These are phyloP conservation scores for Rhadinocentrus ornatus DNA, from an alignment of 2,797 vertebrate genomes.

Conservation along the genomic window DNA sequence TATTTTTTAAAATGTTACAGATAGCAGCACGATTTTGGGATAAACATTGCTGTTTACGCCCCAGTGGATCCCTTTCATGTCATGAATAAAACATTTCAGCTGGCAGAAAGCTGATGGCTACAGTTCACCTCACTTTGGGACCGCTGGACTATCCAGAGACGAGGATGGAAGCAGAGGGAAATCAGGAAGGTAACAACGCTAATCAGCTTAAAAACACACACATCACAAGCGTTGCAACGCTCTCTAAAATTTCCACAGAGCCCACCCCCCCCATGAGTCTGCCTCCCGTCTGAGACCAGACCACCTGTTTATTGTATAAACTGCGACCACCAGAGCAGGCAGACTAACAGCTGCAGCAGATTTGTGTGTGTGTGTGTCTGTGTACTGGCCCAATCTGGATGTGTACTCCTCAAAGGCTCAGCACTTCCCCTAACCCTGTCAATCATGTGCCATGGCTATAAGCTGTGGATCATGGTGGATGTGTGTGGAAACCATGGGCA, in stretches of 20 bases:
- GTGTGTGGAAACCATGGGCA: too few relatives aligned
- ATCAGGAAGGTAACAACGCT: background rate
- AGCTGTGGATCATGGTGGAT: conserved; percentile 1
- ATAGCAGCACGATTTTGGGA: too few relatives aligned
- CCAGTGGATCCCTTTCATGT: too few relatives aligned
- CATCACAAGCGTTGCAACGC: conserved; percentile 35
- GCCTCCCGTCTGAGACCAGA: conserved; percentile 22
- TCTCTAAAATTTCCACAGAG: conserved; percentile 6
- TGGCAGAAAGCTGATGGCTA: conserved; percentile 1
- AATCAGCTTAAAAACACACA: background rate
- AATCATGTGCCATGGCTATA: conserved; percentile 22
- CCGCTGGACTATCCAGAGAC: background rate
- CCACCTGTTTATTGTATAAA: conserved; percentile 79
- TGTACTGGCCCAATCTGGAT: conserved; percentile 37
- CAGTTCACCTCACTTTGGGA: background rate
- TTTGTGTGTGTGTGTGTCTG: conserved; percentile 20
- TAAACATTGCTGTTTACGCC: too few relatives aligned
- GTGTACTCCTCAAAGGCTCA: conserved; percentile 69
- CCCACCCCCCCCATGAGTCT: background rate
- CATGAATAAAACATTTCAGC: conserved; percentile 46
- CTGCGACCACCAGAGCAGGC: conserved; percentile 36
- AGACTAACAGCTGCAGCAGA: conserved; percentile 69
- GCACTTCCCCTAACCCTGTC: background rate
- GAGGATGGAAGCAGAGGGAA: background rate
- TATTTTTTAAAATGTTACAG: too few relatives aligned